These are phyloP conservation scores for Phalacrocorax carbo DNA, from an alignment of 2,113 vertebrate species.

Conservation along the genomic window DNA sequence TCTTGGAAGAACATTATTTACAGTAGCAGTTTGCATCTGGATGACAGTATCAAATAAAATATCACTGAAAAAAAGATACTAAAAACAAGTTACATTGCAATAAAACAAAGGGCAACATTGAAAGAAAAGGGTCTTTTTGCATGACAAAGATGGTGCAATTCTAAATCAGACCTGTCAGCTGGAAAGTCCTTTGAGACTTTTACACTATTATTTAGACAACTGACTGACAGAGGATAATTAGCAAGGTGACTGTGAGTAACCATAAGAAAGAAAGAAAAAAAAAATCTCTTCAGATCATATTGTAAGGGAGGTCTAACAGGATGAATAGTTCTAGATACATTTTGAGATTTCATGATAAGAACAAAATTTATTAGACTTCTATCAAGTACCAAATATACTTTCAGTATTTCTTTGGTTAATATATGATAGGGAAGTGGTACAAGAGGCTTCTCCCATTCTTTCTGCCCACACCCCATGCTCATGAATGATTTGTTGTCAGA, in stretches of 20 bases:
- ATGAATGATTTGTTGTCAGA: neutral
- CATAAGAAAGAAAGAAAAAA: neutral
- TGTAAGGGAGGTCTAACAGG: neutral
- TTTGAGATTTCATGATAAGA: neutral
- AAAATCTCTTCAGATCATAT: neutral
- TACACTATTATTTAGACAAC: neutral
- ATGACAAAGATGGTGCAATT: neutral
- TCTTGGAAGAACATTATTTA: neutral
- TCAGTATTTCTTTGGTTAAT: neutral
- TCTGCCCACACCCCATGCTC: neutral
- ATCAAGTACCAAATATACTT: neutral
- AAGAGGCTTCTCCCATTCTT: neutral
- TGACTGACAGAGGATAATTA: neutral
- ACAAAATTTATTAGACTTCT: neutral
- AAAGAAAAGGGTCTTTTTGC: neutral
- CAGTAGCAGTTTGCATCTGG: neutral
- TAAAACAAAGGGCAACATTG: neutral
- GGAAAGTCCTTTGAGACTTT: neutral
- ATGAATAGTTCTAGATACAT: neutral
- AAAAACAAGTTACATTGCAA: neutral
- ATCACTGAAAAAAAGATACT: neutral
- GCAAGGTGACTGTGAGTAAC: neutral
- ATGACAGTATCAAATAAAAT: neutral
- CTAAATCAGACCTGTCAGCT: neutral
- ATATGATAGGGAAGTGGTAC: neutral